These are phyloP conservation scores for Trichonephila inaurata DNA, from an alignment of 1,140 invertebrate genomes.

Conservation along the genomic window DNA sequence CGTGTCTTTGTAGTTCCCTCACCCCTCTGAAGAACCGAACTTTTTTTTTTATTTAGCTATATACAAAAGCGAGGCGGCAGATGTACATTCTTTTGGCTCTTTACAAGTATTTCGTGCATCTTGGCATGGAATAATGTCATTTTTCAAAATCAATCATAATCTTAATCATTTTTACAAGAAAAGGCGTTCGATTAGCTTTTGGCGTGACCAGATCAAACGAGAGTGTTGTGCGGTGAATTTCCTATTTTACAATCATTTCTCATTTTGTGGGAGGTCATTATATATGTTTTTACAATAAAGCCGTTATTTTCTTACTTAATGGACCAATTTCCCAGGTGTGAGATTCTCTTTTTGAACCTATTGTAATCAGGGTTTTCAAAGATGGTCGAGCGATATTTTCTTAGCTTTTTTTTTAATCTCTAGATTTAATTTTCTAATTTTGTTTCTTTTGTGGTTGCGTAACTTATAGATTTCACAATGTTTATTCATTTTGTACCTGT, in stretches of 20 bases:
- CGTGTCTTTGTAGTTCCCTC: neutral
- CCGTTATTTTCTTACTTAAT: neutral
- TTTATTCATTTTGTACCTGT: no score
- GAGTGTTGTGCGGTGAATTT: neutral
- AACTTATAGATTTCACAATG: no score
- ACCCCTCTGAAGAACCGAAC: neutral
- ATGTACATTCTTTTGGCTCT: neutral
- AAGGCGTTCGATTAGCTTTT: slow-evolving; percentile 45
- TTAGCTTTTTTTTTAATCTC: no score
- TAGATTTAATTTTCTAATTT: no score
- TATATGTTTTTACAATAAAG: neutral
- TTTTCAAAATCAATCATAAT: slow-evolving; percentile 43
- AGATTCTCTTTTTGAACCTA: neutral
- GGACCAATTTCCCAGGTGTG: neutral
- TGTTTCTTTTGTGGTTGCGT: no score
- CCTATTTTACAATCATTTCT: neutral
- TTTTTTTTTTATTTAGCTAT: neutral
- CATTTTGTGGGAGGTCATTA: neutral
- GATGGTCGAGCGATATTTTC: no score
- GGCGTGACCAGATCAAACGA: neutral
- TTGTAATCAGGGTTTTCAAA: no score
- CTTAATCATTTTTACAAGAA: slow-evolving; percentile 38
- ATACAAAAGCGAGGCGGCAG: neutral
- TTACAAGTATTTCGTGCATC: neutral
- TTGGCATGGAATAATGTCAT: neutral